Base-by-base conservation (phyloP, 30 jellyfish, hydroid and myxozoan genomes). In the Aurelia sp. region DNA sequence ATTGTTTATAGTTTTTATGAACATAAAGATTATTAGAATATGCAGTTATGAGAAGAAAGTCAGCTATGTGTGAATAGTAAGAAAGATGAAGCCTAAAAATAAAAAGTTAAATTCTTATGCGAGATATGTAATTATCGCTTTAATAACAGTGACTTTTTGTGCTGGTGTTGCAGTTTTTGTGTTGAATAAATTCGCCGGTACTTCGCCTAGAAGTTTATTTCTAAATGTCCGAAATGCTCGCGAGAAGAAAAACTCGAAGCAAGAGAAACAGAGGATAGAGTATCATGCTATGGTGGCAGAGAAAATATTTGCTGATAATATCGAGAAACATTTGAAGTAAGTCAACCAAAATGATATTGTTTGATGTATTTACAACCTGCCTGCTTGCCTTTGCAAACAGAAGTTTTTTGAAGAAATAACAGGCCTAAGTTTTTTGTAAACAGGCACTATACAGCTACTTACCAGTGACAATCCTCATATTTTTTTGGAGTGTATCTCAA, bases 221-320 rank as follows among this genome's bases (percentile, higher is more conserved):
- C 15, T 35, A 60, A 31, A 59, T 5, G 76, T 30, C 66, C 86
- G 86, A 27, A 76, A 62, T 48, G 68, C 66, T 0, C 73, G 75
- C 7, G 86, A 76, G 63, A 17, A 65, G 37, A 76, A 76, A 23
- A 63, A 76, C 3, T 74, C 85, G 8, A 58, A 82, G 21, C 85
- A 76, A 5, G 98, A 92, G 62, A 79, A 82, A 11, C 69, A 86
- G 66, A 40, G 89, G 66, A 76, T 87, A 13, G 88, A 88, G 52
- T 86, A 71, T 64, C 98, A 92, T 77, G 80, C 94, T 3, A 68
- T 81, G 91, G 97, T 87, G 6, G 96, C 94, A n/a, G 97, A 87
- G 66, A 77, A 87, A 67, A 17, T 87, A 3, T 92, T 17, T 57
- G 98, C 98, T 13, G 81, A 78, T 30, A 87, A 82, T 41, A 92